Percentiles rank a stretch among this genome's conserved stretches.
These are phyloP conservation scores for Pelodiscus sinensis DNA, from an alignment of 2,113 vertebrate genomes.

Conservation along the genomic window DNA sequence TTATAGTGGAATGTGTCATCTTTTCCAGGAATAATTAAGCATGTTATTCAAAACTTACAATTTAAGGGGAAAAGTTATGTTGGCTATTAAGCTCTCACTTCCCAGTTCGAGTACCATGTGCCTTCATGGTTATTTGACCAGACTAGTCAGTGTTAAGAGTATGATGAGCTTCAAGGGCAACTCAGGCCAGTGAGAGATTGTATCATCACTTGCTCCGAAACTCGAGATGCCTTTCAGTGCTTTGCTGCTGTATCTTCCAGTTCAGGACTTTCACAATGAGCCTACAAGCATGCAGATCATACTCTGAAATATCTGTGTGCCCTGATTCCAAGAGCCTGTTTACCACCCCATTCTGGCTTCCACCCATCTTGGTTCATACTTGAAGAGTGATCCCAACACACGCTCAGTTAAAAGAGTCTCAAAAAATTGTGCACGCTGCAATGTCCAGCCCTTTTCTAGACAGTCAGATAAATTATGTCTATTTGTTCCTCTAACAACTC, in stretches of 20 bases:
- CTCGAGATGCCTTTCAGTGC: background rate
- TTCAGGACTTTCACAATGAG: background rate
- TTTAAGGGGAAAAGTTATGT: background rate
- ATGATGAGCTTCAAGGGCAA: background rate
- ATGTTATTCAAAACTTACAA: background rate
- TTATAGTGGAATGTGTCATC: background rate
- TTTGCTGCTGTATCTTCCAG: background rate
- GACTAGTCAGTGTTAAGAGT: background rate
- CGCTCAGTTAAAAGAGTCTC: background rate
- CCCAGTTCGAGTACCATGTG: rapidly evolving
- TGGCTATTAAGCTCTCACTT: too few relatives aligned
- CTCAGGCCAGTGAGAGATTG: background rate
- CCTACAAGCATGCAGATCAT: background rate
- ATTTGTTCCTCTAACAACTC: background rate
- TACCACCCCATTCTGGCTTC: background rate
- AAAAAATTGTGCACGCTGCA: background rate
- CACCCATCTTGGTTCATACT: background rate
- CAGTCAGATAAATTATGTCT: background rate
- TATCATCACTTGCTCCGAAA: background rate
- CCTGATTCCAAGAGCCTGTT: background rate
- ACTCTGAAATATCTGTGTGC: background rate
- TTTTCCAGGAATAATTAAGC: background rate
- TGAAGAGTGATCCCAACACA: background rate
- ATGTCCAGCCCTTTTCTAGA: background rate
- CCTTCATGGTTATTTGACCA: background rate